Conservation (phyloP, 1,140 invertebrate genomes). For the Centruroides vittatus region DNA sequence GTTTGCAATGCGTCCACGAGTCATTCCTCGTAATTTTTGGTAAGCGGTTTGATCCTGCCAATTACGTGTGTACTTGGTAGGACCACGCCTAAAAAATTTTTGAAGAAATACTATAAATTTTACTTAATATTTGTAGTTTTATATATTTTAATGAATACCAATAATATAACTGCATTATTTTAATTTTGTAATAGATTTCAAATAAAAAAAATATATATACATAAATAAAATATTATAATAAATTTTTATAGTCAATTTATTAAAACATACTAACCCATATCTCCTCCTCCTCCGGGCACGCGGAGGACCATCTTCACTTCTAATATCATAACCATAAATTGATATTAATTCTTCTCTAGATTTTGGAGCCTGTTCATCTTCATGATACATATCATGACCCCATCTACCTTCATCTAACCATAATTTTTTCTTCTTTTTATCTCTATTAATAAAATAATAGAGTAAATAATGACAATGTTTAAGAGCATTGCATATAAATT, state of each 20-base stretch:
- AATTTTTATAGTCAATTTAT: too few relatives aligned
- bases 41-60: conserved; percentile 88
- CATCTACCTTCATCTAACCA: conserved; percentile 52
- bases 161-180: too few relatives aligned
- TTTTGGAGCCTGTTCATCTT: conserved; percentile 68
- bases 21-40: conserved; percentile 12
- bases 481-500: too few relatives aligned
- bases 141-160: too few relatives aligned
- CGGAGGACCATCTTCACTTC: conserved; percentile 78
- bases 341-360: conserved; percentile 67
- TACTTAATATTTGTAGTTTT: not conserved
- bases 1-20: too few relatives aligned
- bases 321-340: conserved; percentile 87
- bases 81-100: conserved; percentile 49
- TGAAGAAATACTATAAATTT: not conserved
- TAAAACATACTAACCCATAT: conserved; percentile 50
- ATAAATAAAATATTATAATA: too few relatives aligned
- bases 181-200: too few relatives aligned
- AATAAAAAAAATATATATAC: too few relatives aligned
- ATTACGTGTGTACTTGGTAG: conserved; percentile 76
- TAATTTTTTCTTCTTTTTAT: conserved; percentile 28
- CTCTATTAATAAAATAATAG: not conserved
- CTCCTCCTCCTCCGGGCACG: conserved; percentile 62
- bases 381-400: conserved; percentile 79
- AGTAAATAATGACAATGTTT: too few relatives aligned